Evolutionary conservation across 2,797 vertebrate genomes (phyloP).

Genomic region (Propithecus deckenii): DNA sequence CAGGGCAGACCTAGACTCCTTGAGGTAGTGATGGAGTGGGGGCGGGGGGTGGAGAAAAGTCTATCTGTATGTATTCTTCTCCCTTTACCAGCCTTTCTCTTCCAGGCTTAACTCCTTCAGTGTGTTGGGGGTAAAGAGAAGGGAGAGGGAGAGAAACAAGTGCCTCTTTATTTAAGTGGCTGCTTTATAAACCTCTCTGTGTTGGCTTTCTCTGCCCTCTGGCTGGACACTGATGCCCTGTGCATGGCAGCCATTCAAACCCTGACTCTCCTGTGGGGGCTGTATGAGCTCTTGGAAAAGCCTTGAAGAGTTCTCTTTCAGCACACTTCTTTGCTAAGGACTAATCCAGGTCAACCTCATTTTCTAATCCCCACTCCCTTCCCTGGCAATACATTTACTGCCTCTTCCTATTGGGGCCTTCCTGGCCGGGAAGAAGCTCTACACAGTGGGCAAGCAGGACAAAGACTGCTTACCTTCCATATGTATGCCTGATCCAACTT

Average conservation of each 20-base stretch:
- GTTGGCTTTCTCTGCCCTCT: background rate
- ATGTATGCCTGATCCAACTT: background rate
- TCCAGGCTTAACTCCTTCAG: background rate
- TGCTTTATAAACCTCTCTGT: background rate
- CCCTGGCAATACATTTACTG: background rate
- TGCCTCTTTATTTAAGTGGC: background rate
- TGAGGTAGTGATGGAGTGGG: accelerated
- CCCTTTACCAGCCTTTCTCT: background rate
- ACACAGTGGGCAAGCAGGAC: background rate
- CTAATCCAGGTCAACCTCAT: background rate
- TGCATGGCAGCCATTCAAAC: background rate
- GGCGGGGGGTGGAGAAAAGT: accelerated
- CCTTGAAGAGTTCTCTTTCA: background rate
- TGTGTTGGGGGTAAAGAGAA: background rate
- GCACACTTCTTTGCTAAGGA: background rate
- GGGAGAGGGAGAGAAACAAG: background rate
- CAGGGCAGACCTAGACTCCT: background rate
- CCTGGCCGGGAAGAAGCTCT: background rate
- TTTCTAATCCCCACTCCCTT: background rate
- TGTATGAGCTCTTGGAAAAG: background rate
- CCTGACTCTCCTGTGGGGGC: background rate
- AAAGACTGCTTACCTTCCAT: background rate
- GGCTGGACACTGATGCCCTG: background rate
- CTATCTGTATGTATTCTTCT: background rate
- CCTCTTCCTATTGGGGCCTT: background rate